These are phyloP conservation scores for Lasioglossum calceatum DNA, from an alignment of 2,888 invertebrate genomes.

Conservation along the genomic window DNA sequence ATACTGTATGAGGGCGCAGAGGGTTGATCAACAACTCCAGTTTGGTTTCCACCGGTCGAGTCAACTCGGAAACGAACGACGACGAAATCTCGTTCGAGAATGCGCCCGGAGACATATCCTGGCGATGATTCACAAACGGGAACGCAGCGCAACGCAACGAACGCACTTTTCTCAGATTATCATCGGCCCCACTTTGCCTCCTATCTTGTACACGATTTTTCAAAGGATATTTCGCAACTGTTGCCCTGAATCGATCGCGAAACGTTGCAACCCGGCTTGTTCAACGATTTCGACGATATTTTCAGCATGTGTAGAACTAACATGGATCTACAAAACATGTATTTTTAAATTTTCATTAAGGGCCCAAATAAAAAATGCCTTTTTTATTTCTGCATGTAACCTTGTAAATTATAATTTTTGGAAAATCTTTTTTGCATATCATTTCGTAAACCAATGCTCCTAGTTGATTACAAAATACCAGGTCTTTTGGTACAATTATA, in stretches of 20 bases:
- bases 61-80: neutral
- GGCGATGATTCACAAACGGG: conserved; percentile 8
- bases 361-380: no score
- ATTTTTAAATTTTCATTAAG: no score
- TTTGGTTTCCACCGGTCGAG: neutral
- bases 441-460: no score
- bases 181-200: neutral
- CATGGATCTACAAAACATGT: no score
- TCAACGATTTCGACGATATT: neutral
- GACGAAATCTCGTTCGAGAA: neutral
- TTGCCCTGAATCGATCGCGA: neutral
- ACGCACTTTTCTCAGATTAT: neutral
- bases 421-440: no score
- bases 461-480: no score
- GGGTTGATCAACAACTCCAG: neutral
- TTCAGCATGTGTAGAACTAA: no score
- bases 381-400: no score
- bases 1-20: neutral
- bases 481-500: no score
- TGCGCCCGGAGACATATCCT: neutral
- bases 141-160: neutral
- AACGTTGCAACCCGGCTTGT: neutral
- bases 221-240: neutral
- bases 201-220: neutral
- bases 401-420: no score